Evolutionary conservation across 2,113 vertebrate species (phyloP), one percentile per base, ranked within the genome.

Genomic region (Heteronetta atricapilla): DNA sequence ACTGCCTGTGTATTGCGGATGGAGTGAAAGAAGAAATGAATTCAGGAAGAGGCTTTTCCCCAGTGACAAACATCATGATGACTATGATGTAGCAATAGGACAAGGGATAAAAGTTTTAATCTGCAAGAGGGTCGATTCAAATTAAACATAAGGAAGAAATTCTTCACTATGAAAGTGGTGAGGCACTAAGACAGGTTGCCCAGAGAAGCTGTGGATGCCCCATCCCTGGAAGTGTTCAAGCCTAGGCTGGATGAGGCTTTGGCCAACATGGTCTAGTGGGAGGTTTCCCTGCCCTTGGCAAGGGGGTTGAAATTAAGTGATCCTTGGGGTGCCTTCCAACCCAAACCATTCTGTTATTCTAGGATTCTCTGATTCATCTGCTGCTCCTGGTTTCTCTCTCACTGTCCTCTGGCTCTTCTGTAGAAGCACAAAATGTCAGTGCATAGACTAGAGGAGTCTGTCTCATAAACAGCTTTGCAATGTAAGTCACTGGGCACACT

Each of bases 1-100:
- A n/a, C 6, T 6, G 10, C 13, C 28, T 26, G 2, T 40, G 7
- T 38, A 42, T 6, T 0, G 0, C 10, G 44, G 5, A 46, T 0
- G 3, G 29, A 46, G 33, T 3, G 53, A 73, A 94, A 8, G 44
- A 80, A 83, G 55, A 84, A 89, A 74, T 0, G 3, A 78, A 70
- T 31, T 78, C 2, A 6, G 64, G 60, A 89, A 77, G 67, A 80
- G 31, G 10, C 4, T 90, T 90, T 69, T 80, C 48, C 0, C 0
- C 38, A n/a, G 8, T 11, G 28, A 83, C 58, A 34, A 90, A n/a
- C 58, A 68, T 7, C 28, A 68, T 26, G n/a, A 12, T 46, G 67
- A 36, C 34, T 21, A 16, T 36, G 59, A 62, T 36, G 59, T 16
- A 36, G 22, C 7, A 9, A 36, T 10, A 16, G 59, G 14, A 25